A percentile compares a stretch with the other conserved stretches of the same genome.
Conservation (phyloP, 2,797 vertebrate genomes). For the Psittacula derbiana region DNA sequence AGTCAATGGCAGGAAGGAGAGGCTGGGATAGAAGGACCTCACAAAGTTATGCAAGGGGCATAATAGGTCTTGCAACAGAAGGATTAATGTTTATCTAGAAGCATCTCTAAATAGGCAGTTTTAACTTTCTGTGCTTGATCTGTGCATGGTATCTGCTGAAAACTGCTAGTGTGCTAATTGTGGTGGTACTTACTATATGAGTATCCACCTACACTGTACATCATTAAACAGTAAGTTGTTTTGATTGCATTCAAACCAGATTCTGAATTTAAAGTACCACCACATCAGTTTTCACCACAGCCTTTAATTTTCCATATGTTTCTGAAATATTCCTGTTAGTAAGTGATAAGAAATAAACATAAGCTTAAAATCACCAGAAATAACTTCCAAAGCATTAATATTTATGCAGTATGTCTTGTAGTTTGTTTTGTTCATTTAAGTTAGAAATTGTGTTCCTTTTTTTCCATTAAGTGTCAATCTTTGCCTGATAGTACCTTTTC, state of each 20-base stretch:
- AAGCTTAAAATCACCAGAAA: neutral
- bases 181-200: neutral
- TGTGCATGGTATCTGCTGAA: neutral
- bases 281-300: neutral
- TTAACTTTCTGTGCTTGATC: neutral
- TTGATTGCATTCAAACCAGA: neutral
- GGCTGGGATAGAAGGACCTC: neutral
- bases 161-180: neutral
- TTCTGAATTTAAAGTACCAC: neutral
- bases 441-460: neutral
- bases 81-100: neutral
- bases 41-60: neutral
- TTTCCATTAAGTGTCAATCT: neutral
- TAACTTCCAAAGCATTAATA: neutral
- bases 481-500: neutral
- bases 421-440: neutral
- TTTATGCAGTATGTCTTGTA: neutral
- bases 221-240: neutral
- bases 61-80: neutral
- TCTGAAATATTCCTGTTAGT: neutral
- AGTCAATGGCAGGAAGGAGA: neutral
- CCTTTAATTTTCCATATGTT: neutral
- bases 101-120: neutral
- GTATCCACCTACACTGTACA: neutral
- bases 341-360: neutral